phyloP scores from a whole-genome alignment of 2,113 vertebrate genomes.

The Alligator mississippiensis region DNA sequence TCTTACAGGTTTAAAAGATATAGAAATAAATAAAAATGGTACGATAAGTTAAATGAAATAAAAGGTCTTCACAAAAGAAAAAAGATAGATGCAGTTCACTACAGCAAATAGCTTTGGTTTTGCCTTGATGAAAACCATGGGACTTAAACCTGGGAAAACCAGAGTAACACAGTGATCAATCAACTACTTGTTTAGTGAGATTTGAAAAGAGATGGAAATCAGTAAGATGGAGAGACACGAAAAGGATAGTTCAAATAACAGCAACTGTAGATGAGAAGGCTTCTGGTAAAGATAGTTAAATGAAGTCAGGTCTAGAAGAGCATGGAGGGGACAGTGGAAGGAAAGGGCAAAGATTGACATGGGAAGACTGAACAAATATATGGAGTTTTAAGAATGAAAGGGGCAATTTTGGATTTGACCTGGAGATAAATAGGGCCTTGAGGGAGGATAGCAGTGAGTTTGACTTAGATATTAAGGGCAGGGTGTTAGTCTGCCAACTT shows the following conservation, averaged over 20 bases:
- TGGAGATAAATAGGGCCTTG: too few relatives aligned
- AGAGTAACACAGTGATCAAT: background rate
- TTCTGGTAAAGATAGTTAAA: too few relatives aligned
- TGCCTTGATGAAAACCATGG: background rate
- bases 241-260: too few relatives aligned
- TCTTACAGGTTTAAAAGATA: background rate
- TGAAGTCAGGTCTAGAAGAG: too few relatives aligned
- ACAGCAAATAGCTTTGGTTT: background rate
- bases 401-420: too few relatives aligned
- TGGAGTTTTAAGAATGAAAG: too few relatives aligned
- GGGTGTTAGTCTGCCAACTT: background rate
- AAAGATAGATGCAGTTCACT: background rate
- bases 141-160: background rate
- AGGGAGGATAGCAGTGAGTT: background rate
- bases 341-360: too few relatives aligned
- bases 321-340: too few relatives aligned
- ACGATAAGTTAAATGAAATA: rapidly evolving
- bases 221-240: background rate
- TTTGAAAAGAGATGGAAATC: background rate
- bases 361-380: too few relatives aligned
- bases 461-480: background rate
- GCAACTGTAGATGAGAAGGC: too few relatives aligned
- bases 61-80: background rate
- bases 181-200: background rate
- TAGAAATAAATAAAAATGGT: rapidly evolving